phyloP scores from a whole-genome alignment of 2,888 invertebrate genomes.

The Drepanosiphum platanoidis region DNA sequence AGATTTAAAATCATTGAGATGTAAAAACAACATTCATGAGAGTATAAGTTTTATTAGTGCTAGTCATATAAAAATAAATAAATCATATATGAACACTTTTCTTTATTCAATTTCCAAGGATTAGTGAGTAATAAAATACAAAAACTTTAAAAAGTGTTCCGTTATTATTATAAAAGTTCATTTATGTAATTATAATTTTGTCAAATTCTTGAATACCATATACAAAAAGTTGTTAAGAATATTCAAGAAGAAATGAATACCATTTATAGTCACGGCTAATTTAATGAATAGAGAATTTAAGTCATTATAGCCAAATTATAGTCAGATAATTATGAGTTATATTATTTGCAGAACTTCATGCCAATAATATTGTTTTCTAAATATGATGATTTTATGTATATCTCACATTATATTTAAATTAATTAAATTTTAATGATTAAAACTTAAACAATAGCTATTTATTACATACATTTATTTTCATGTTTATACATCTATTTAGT shows the following conservation, averaged over 20 bases:
- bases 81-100: slow-evolving; percentile 11
- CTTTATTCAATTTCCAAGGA: slow-evolving; percentile 17
- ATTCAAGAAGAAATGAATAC: slow-evolving; percentile 19
- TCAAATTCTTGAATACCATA: neutral
- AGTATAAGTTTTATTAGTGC: neutral
- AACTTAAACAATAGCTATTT: neutral
- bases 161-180: neutral
- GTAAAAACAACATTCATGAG: neutral
- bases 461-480: neutral
- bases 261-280: slow-evolving; percentile 14
- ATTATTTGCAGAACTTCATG: neutral
- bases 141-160: slow-evolving; percentile 10
- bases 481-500: too few relatives aligned
- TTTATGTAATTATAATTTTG: neutral
- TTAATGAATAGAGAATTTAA: neutral
- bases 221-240: too few relatives aligned
- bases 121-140: slow-evolving; percentile 25
- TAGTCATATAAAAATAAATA: slow-evolving; percentile 43
- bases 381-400: neutral
- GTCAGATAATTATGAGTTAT: neutral
- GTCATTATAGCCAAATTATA: neutral
- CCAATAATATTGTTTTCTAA: neutral
- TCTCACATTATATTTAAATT: neutral
- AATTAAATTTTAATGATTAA: neutral
- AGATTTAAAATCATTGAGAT: neutral